Conservation (phyloP, 2,888 invertebrate species). For the Drosophila cracens region DNA sequence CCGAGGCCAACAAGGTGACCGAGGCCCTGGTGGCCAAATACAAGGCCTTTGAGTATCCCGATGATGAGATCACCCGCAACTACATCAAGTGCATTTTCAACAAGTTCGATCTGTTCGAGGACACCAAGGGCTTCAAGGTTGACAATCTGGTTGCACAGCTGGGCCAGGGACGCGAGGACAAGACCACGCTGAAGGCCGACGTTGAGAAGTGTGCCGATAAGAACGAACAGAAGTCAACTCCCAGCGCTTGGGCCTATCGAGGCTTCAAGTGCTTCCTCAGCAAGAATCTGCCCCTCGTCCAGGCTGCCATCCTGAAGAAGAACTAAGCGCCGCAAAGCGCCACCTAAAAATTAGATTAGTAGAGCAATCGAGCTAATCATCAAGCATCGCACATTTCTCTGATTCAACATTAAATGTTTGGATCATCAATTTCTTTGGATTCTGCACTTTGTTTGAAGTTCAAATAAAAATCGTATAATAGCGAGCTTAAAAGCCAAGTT, state of each 20-base stretch:
- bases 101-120: conserved; percentile 84
- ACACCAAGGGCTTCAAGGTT: conserved; percentile 82
- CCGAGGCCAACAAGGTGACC: conserved; percentile 80
- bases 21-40: conserved; percentile 83
- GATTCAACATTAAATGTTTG: conserved; percentile 24
- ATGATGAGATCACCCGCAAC: conserved; percentile 84
- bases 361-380: conserved; percentile 3
- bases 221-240: conserved; percentile 82
- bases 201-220: conserved; percentile 84
- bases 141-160: conserved; percentile 84
- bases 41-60: conserved; percentile 84
- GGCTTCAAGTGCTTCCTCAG: conserved; percentile 84
- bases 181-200: conserved; percentile 81
- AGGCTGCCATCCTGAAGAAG: conserved; percentile 82
- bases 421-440: conserved; percentile 28
- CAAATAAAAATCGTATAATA: conserved; percentile 76
- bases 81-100: conserved; percentile 84
- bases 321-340: conserved; percentile 52
- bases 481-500: conserved; percentile 60
- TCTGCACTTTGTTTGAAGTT: conserved; percentile 60
- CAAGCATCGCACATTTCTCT: conserved; percentile 12
- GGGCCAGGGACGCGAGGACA: conserved; percentile 82
- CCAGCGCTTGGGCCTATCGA: conserved; percentile 84
- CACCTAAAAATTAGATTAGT: conserved; percentile 1
- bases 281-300: conserved; percentile 84